phyloP scores from a whole-genome alignment of 2,113 vertebrate species.

The Phainopepla nitens region DNA sequence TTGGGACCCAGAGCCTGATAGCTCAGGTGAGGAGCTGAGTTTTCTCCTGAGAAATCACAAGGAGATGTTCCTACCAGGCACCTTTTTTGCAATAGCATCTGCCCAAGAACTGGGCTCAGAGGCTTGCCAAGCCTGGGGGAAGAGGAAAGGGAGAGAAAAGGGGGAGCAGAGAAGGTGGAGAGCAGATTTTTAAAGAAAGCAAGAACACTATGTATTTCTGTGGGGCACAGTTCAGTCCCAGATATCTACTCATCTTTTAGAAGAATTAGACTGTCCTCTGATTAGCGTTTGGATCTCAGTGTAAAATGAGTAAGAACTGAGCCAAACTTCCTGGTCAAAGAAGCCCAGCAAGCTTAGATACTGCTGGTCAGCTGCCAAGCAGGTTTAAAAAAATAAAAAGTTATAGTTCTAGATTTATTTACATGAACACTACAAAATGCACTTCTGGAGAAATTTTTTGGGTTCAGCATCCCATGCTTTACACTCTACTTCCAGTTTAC shows the following conservation, averaged over 20 bases:
- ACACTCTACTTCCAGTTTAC: background rate
- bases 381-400: background rate
- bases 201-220: background rate
- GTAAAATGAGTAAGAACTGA: background rate
- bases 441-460: background rate
- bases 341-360: background rate
- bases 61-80: background rate
- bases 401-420: background rate
- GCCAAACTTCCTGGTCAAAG: background rate
- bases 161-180: background rate
- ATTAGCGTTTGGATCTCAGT: background rate
- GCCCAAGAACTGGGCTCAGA: background rate
- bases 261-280: background rate
- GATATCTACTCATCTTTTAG: background rate
- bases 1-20: background rate
- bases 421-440: background rate
- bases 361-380: background rate
- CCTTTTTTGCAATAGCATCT: background rate
- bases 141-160: background rate
- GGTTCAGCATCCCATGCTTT: background rate
- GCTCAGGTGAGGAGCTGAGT: background rate
- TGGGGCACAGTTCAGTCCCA: background rate
- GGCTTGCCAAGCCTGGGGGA: background rate
- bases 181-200: background rate
- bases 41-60: background rate